Evolutionary conservation across 92 coral and sea anemone genomes (phyloP), one percentile per base, ranked within the genome.

Genomic region (Actinernus sp.): DNA sequence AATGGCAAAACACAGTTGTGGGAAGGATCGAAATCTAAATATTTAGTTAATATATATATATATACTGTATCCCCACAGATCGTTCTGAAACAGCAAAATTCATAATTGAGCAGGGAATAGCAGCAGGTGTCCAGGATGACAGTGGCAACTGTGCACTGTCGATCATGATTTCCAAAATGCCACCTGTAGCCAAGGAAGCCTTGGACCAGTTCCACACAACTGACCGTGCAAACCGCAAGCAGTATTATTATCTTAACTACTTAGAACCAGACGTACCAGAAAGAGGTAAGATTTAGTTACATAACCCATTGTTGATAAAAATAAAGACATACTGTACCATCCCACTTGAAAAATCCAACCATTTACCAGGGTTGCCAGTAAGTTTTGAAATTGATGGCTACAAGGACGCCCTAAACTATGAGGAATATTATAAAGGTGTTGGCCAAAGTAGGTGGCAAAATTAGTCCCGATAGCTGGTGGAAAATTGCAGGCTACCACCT

Each of bases 31-130:
- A 24, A 53, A 1, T 14, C 61, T 55, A 4, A 12, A 3, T 8
- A 34, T 18, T 2, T 52, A 2, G 18, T 32, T 30, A 9, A 13
- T 59, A 25, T 26, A 6, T 25, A 20, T 25, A 20, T n/a, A n/a
- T n/a, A n/a, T n/a, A n/a, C n/a, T n/a, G n/a, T n/a, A n/a, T n/a
- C n/a, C n/a, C 16, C 55, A 11, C 81, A 93, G 99, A 95, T 79
- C 99, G 99, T 34, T 95, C 99, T 53, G 97, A 87, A 55, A 95
- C 99, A 21, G 97, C 99, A 49, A 95, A 95, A 59, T 68, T 64
- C 34, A 71, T 95, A 50, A 82, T 91, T 30, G 90, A 85, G 21
- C 74, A 79, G 49, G 87, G 91, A 3, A 79, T 74, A 0, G 77
- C 94, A 6, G 97, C 97, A 0, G 99, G 97, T 1, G 95, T 87